Evolutionary conservation across 2,113 vertebrate species (phyloP).

Genomic region (Lanius collurio): DNA sequence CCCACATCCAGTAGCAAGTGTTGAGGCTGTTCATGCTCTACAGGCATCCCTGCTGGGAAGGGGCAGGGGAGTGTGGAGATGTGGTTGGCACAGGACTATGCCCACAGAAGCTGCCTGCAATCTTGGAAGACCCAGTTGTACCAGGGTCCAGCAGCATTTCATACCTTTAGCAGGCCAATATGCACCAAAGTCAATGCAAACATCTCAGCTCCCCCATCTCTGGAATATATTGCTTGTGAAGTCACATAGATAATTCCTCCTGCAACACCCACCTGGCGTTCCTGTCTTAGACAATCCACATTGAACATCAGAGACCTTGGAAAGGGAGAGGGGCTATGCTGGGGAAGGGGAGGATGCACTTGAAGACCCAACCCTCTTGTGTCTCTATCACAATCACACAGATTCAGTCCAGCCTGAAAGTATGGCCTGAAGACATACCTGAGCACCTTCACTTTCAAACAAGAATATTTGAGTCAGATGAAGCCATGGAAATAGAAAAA

Average conservation of each 20-base stretch:
- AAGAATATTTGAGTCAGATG: background rate
- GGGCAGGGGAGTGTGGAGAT: background rate
- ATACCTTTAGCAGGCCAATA: background rate
- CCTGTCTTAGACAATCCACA: background rate
- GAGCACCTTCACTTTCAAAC: background rate
- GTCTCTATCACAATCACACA: background rate
- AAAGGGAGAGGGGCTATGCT: background rate
- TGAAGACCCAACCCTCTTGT: rapidly evolving
- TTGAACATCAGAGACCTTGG: background rate
- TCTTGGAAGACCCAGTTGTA: background rate
- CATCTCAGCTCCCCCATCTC: background rate
- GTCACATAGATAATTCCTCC: background rate
- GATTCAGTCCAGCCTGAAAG: background rate
- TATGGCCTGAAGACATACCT: background rate
- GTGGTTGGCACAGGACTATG: background rate
- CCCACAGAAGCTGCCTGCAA: background rate
- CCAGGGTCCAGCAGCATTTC: background rate
- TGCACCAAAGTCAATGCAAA: background rate
- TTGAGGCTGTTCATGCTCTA: background rate
- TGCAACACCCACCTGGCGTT: background rate
- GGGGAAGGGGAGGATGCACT: background rate
- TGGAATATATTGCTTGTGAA: background rate
- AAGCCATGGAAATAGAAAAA: background rate
- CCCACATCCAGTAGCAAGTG: too few relatives aligned
- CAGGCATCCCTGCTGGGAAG: background rate